A percentile compares a stretch with the other conserved stretches of the same genome.
Evolutionary conservation across 2,113 vertebrate species (phyloP).

Genomic region (Melanerpes aurifrons): DNA sequence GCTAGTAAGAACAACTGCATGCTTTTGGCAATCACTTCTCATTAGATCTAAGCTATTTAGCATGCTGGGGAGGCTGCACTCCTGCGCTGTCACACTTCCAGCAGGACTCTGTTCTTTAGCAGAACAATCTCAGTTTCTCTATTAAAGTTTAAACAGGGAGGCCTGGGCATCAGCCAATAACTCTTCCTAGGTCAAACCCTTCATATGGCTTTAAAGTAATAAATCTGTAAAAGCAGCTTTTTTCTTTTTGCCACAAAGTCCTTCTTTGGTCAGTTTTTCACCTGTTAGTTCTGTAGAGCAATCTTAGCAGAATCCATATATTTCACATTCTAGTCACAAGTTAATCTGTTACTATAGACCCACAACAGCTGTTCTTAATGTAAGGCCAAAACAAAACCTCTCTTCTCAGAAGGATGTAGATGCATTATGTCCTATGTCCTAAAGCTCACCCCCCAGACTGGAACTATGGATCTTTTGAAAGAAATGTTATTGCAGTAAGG

Average conservation of each 20-base stretch:
- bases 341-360: background rate
- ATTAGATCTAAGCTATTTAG: background rate
- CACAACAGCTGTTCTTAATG: background rate
- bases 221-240: background rate
- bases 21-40: background rate
- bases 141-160: slow-evolving; percentile 11
- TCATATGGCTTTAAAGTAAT: background rate
- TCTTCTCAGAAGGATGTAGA: background rate
- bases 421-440: background rate
- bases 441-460: background rate
- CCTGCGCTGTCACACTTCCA: background rate
- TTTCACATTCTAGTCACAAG: background rate
- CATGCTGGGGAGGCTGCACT: background rate
- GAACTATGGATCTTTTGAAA: background rate
- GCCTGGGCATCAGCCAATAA: background rate
- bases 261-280: background rate
- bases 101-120: background rate
- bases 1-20: background rate
- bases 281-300: background rate
- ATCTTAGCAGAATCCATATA: background rate
- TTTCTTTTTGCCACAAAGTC: background rate
- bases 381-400: background rate
- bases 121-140: background rate
- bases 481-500: background rate
- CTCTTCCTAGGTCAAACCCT: background rate